Percentiles rank a stretch among this genome's conserved stretches.
These are phyloP conservation scores for Conops quadrifasciatus DNA, from an alignment of 2,888 invertebrate species.

Conservation along the genomic window DNA sequence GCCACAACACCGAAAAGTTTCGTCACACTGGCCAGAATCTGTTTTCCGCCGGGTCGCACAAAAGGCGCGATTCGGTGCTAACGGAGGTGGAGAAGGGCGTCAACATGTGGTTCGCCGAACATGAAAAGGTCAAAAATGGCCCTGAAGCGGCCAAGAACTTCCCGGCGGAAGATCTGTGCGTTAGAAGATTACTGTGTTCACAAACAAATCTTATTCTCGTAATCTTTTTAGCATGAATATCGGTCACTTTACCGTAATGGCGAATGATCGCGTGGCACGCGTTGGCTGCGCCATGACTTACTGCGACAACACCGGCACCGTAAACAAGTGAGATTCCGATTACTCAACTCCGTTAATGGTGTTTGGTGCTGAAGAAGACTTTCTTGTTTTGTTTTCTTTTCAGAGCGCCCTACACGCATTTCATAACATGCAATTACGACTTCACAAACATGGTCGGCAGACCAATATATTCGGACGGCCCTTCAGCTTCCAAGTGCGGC, in stretches of 20 bases:
- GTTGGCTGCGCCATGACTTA: conserved; percentile 22
- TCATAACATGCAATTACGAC: conserved; percentile 19
- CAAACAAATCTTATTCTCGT: background rate
- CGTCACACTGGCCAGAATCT: conserved; percentile 40
- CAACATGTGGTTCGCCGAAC: background rate
- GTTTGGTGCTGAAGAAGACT: too few species aligned
- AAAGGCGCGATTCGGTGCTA: background rate
- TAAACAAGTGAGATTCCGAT: background rate
- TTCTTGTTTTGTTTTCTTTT: background rate
- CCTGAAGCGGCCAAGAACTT: background rate
- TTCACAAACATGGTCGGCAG: background rate
- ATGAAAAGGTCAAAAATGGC: background rate
- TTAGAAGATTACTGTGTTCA: background rate
- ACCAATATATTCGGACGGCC: background rate
- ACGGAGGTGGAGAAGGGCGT: background rate
- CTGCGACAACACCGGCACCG: background rate
- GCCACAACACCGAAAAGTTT: conserved; percentile 39
- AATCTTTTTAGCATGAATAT: background rate
- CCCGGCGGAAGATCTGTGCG: background rate
- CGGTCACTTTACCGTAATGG: conserved; percentile 19
- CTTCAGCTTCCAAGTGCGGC: background rate
- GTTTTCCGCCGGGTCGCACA: background rate
- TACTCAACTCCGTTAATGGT: background rate
- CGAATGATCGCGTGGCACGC: conserved; percentile 20
- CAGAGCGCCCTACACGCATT: background rate